Base-by-base conservation (phyloP, 2,797 vertebrate species). In the Cirrhinus molitorella region DNA sequence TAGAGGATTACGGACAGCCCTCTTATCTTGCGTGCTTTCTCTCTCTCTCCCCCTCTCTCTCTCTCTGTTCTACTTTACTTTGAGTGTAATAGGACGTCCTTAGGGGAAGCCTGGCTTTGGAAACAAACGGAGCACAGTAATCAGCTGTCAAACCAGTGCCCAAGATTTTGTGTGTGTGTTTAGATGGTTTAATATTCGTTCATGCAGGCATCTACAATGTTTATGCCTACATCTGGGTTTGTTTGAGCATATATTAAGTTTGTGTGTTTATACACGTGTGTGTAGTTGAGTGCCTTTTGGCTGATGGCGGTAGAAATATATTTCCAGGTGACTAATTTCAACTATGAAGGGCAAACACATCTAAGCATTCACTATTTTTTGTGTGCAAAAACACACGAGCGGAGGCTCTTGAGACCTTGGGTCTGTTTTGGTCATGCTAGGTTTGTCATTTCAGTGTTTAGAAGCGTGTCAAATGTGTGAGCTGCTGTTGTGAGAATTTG, bases 61-160 rank as follows among this genome's bases (percentile, higher is more conserved):
- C 21, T 65, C n/a, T 74, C 23, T 85, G 76, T 88, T 72, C 25
- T 85, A 84, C 73, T 92, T 92, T 91, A 85, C 85, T 70, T 85
- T 85, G 85, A 88, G 83, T 84, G 79, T 89, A 92, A 91, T 86
- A 84, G 90, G 74, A 81, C 68, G 70, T 87, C 90, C 93, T 91
- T 78, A 81, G 88, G 88, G 78, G 66, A 86, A 85, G 84, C 53
- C 40, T 89, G 88, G 89, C 89, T 94, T 93, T 93, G 88, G 89
- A 90, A 91, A 89, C 87, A 92, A 92, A 91, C 89, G 12, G 45
- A 91, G 90, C 83, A 80, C 87, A 91, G 88, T 92, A 94, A 91
- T 92, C 91, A 90, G 83, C 87, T 87, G 88, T 89, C 88, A 87
- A 82, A 86, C 89, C 84, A 88, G 79, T 7, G 80, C 85, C 83